Conservation (phyloP, 2,888 invertebrate species). For the Trachelus stipa region DNA sequence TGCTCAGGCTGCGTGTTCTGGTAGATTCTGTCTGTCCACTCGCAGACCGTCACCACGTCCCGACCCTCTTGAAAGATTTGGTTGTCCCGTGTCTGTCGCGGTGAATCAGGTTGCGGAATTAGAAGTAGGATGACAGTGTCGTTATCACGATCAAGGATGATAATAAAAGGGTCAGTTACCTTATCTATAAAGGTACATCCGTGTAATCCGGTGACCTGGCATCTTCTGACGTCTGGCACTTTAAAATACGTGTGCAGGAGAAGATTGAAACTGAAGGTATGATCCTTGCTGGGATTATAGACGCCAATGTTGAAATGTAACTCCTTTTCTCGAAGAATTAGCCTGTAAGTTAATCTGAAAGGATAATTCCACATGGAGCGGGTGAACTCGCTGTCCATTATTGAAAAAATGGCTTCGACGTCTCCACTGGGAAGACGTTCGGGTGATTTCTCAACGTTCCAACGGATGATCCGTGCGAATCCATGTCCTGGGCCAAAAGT, state of each 20-base stretch:
- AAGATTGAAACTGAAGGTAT: conserved; percentile 91
- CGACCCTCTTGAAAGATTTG: conserved; percentile 90
- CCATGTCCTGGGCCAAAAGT: conserved; percentile 96
- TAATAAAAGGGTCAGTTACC: conserved; percentile 66
- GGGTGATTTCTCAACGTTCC: conserved; percentile 91
- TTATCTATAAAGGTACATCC: conserved; percentile 92
- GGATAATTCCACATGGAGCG: conserved; percentile 95
- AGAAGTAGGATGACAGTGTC: neutral
- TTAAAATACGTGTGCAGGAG: conserved; percentile 95
- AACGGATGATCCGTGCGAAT: conserved; percentile 92
- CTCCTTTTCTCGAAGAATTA: conserved; percentile 91
- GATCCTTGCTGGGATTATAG: conserved; percentile 92
- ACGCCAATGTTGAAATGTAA: conserved; percentile 93
- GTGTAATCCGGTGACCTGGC: conserved; percentile 92
- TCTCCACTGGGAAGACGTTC: conserved; percentile 90
- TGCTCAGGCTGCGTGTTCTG: conserved; percentile 94
- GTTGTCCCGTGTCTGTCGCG: conserved; percentile 80
- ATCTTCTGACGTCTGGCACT: conserved; percentile 92
- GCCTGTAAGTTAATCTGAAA: conserved; percentile 92
- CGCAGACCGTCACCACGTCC: conserved; percentile 89
- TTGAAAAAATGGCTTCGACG: conserved; percentile 90
- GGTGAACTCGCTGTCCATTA: conserved; percentile 93
- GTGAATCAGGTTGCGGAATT: conserved; percentile 26
- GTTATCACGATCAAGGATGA: too few relatives aligned
- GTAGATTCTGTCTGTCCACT: conserved; percentile 95